Percentiles rank a stretch among this genome's conserved stretches.
Conservation (phyloP, 2,113 vertebrate genomes). For the Seriola aureovittata region DNA sequence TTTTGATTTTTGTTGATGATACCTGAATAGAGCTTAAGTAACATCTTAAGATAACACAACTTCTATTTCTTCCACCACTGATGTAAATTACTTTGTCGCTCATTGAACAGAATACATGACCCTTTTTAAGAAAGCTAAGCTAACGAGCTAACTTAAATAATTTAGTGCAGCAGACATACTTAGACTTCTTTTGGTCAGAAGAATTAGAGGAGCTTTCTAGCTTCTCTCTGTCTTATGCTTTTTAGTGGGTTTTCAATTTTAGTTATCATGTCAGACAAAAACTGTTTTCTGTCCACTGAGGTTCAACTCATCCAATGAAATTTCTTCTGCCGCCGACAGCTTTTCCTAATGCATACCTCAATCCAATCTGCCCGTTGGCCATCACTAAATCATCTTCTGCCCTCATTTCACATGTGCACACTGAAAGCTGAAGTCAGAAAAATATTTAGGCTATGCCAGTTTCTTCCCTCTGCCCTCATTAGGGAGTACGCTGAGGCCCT, state of each 20-base stretch:
- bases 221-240: background rate
- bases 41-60: no score
- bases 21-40: no score
- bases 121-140: background rate
- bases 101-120: background rate
- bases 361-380: slow-evolving; percentile 46
- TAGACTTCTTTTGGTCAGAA: background rate
- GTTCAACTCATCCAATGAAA: slow-evolving; percentile 14
- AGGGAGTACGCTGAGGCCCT: slow-evolving; percentile 90
- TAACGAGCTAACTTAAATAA: background rate
- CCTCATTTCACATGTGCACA: slow-evolving; percentile 33
- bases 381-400: slow-evolving; percentile 42
- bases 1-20: no score
- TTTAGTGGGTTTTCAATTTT: background rate
- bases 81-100: background rate
- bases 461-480: slow-evolving; percentile 42
- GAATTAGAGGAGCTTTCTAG: background rate
- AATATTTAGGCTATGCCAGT: slow-evolving; percentile 37
- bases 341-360: slow-evolving; percentile 5
- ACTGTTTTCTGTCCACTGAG: background rate
- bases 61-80: no score
- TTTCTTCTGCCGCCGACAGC: background rate
- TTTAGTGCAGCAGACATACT: background rate
- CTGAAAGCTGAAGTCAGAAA: slow-evolving; percentile 21
- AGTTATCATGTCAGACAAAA: background rate